Conservation (phyloP, 92 coral and sea anemone genomes). For the Epizoanthus fatuus region DNA sequence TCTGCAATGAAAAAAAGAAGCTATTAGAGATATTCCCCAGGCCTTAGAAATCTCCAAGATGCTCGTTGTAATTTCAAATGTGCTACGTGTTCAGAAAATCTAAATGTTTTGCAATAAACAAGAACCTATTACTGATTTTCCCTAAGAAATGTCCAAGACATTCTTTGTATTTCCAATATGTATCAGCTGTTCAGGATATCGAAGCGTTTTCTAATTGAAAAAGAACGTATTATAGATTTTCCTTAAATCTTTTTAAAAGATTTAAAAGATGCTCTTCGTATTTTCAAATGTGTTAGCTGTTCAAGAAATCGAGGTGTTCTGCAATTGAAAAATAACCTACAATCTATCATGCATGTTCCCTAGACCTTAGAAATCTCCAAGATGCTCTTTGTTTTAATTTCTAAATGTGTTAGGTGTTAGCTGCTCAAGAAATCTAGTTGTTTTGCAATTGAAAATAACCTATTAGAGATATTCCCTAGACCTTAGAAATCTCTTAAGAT, state of each 20-base stretch:
- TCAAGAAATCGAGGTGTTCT: conserved; percentile 79
- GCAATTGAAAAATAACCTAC: too few species aligned
- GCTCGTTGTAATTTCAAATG: background rate
- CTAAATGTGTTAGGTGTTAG: background rate
- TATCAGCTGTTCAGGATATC: conserved; percentile 51
- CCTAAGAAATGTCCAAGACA: background rate
- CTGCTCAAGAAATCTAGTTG: too few species aligned
- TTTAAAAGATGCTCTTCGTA: conserved; percentile 70
- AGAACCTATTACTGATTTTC: background rate
- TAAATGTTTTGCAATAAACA: too few species aligned
- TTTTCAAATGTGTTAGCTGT: conserved; percentile 71
- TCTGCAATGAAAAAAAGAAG: conserved; percentile 49
- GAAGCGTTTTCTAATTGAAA: conserved; percentile 58
- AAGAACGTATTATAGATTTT: background rate
- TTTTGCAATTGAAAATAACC: too few species aligned
- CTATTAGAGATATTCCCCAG: background rate
- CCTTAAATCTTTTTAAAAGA: too few species aligned
- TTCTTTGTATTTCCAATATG: too few species aligned
- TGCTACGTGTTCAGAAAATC: background rate
- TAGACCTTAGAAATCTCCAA: background rate
- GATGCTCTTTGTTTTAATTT: background rate
- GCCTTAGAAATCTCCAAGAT: background rate
- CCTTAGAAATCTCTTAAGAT: background rate
- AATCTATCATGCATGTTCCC: background rate
- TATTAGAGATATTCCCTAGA: background rate